Evolutionary conservation across 2,888 invertebrate genomes (phyloP), one percentile per base, ranked within the genome.

Genomic region (Flexamia atlantica): DNA sequence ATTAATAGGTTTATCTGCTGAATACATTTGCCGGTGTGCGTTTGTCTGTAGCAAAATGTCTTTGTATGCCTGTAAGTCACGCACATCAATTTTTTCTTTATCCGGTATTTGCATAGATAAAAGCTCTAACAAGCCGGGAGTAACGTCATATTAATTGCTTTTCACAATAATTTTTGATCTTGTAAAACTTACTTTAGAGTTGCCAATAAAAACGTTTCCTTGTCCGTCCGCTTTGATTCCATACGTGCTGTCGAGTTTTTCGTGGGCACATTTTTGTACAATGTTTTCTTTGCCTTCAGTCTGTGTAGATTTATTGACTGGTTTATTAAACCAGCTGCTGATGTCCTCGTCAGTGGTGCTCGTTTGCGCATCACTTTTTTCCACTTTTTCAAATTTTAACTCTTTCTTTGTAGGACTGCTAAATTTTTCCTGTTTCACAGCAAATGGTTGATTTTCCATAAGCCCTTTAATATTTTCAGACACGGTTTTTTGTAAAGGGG

Each of bases 21-120:
- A n/a, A n/a, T n/a, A n/a, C n/a, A n/a, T n/a, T n/a, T n/a, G n/a
- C n/a, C n/a, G n/a, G n/a, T n/a, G 80, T 17, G 53, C 80, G 9
- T 57, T 57, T 53, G 80, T 81, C 14, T 23, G 20, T 20, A 2
- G 2, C 10, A 81, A 23, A 50, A 81, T 81, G 25, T 14, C 10
- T 25, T 60, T 64, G 23, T 81, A 81, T 5, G 17, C 28, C 20
- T 20, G 10, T 10, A 80, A 64, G 60, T 81, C 57, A 10, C 64
- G 14, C 14, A 28, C 1, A 20, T 12, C 23, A 4, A 25, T 23
- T 0, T 17, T 3, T 17, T 64, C 9, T 40, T 36, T 25, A 12
- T 81, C 50, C 23, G 81, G 81, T 32, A 25, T n/a, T 30, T 30
- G 14, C 64, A 64, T 60, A 32, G 64, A 81, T 14, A 81, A 30